Percentiles rank a stretch among this genome's conserved stretches.
phyloP scores from a whole-genome alignment of 2,888 invertebrate species.

The Falcaria lacertinaria region DNA sequence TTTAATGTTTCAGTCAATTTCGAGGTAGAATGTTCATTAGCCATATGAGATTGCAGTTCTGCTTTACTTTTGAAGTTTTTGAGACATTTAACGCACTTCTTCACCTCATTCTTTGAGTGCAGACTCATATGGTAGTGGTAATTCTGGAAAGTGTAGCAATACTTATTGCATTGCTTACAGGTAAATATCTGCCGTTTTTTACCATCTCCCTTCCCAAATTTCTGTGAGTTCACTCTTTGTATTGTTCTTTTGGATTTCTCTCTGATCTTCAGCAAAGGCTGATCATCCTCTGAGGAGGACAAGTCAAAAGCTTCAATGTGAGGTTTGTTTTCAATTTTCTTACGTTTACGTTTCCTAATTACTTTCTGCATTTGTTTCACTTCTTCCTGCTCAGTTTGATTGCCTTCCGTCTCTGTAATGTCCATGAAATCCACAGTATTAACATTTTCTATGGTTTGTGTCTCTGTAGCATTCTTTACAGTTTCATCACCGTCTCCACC shows the following conservation, averaged over 20 bases:
- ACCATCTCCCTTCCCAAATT: too few species aligned
- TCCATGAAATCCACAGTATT: slow-evolving; percentile 20
- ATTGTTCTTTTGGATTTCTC: neutral
- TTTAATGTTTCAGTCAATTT: slow-evolving; percentile 58
- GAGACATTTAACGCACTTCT: slow-evolving; percentile 57
- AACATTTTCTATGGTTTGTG: slow-evolving; percentile 1
- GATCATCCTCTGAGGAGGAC: neutral
- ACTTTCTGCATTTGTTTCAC: neutral
- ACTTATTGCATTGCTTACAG: slow-evolving; percentile 51
- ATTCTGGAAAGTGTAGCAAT: slow-evolving; percentile 64
- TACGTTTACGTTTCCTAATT: neutral
- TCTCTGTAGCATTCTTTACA: neutral
- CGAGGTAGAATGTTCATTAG: slow-evolving; percentile 43
- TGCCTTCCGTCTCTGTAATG: slow-evolving; percentile 31
- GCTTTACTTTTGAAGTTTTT: slow-evolving; percentile 37
- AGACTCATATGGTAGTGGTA: slow-evolving; percentile 56
- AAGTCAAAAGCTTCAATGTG: neutral
- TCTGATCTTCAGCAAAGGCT: neutral
- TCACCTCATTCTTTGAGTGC: slow-evolving; percentile 39
- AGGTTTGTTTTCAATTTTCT: neutral
- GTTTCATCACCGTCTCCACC: slow-evolving; percentile 10
- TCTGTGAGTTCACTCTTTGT: too few species aligned
- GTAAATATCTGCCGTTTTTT: slow-evolving; percentile 25
- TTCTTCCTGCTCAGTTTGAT: slow-evolving; percentile 20
- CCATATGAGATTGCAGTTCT: slow-evolving; percentile 41